phyloP scores from a whole-genome alignment of 2,888 invertebrate species.

The Muschampia plurimacula region DNA sequence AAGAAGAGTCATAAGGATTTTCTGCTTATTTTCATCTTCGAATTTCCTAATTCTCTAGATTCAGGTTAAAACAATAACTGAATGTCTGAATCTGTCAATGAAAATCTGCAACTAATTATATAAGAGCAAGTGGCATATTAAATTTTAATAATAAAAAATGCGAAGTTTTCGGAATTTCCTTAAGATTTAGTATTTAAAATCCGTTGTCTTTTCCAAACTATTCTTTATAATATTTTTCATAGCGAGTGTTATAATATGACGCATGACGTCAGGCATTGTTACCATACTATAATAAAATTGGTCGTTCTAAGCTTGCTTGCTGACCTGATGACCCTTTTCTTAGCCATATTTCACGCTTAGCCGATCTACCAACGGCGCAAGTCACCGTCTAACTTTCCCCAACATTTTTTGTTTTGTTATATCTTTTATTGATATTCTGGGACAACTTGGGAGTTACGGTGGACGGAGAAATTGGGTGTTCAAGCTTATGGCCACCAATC shows the following conservation, averaged over 20 bases:
- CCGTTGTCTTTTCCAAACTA: too few species aligned
- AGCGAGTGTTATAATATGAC: background rate
- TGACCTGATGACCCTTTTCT: conserved; percentile 2
- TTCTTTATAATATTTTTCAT: background rate
- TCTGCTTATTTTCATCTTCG: too few species aligned
- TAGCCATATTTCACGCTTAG: conserved; percentile 9
- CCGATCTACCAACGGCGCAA: background rate
- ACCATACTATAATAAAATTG: background rate
- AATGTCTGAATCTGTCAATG: too few species aligned
- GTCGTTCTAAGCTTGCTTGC: background rate
- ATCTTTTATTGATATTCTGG: conserved; percentile 1
- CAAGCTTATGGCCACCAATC: background rate
- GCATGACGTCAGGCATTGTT: background rate
- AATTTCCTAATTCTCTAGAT: too few species aligned
- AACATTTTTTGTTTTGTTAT: conserved; percentile 2
- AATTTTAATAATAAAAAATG: too few species aligned
- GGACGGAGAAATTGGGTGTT: background rate
- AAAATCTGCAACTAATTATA: too few species aligned
- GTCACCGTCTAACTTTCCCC: background rate
- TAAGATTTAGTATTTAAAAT: too few species aligned
- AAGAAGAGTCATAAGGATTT: too few species aligned
- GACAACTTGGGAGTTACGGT: background rate
- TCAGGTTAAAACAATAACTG: too few species aligned
- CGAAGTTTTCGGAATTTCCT: too few species aligned
- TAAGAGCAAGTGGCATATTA: too few species aligned